These are phyloP conservation scores for Parnassius apollo DNA, from an alignment of 2,888 invertebrate species.

Conservation along the genomic window DNA sequence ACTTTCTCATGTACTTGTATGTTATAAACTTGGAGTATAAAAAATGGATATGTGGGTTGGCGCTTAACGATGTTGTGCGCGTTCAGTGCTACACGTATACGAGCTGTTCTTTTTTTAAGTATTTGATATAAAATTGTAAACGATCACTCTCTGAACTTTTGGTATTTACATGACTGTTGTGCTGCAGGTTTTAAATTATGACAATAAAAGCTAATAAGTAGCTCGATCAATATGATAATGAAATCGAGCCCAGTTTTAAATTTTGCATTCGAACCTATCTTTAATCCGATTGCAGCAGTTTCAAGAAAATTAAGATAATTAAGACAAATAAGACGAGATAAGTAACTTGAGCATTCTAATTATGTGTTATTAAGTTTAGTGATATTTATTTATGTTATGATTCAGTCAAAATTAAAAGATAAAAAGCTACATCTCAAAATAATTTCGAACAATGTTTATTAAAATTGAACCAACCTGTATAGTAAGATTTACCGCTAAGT, in stretches of 20 bases:
- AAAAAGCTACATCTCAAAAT: neutral
- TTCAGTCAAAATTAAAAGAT: neutral
- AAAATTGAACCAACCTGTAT: constrained; percentile 24
- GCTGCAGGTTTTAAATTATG: too few species aligned
- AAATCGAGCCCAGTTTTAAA: too few species aligned
- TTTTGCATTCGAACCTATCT: too few species aligned
- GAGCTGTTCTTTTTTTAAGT: constrained; percentile 5
- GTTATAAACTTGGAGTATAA: constrained; percentile 24
- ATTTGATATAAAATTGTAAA: too few species aligned
- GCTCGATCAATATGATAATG: too few species aligned
- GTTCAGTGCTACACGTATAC: constrained; percentile 19
- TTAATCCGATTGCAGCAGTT: neutral
- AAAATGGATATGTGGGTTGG: constrained; percentile 30
- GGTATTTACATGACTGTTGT: too few species aligned
- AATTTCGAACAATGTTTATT: neutral
- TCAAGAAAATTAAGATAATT: neutral
- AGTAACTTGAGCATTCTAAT: too few species aligned
- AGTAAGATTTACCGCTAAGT: constrained; percentile 27
- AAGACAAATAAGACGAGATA: too few species aligned
- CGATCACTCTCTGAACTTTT: too few species aligned
- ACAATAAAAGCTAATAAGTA: too few species aligned
- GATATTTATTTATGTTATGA: too few species aligned
- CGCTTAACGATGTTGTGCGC: constrained; percentile 32
- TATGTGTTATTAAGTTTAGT: too few species aligned
- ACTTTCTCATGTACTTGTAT: constrained; percentile 18